phyloP scores from a whole-genome alignment of 30 jellyfish, hydroid and myxozoan species.

The Chrysaora quinquecirrha region DNA sequence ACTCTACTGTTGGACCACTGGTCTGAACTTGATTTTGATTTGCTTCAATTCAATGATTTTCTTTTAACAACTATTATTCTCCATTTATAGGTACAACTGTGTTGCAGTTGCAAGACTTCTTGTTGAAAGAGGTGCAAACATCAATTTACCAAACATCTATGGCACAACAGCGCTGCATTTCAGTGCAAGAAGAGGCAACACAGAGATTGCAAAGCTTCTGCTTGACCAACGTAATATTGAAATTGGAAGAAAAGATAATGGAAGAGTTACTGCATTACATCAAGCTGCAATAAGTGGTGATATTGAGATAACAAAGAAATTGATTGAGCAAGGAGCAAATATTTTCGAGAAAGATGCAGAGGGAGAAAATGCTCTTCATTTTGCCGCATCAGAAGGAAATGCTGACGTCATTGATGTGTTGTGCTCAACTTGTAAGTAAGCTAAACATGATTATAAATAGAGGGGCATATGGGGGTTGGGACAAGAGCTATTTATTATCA shows the following conservation, averaged over 20 bases:
- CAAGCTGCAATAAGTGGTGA: conserved; percentile 89
- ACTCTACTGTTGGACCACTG: no score
- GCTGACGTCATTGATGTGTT: conserved; percentile 55
- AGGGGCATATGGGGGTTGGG: no score
- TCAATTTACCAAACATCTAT: conserved; percentile 35
- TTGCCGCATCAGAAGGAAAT: conserved; percentile 89
- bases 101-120: conserved; percentile 72
- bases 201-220: conserved; percentile 72
- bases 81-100: conserved; percentile 83
- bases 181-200: conserved; percentile 84
- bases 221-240: conserved; percentile 49
- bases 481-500: no score
- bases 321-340: conserved; percentile 80
- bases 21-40: no score
- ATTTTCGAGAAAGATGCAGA: conserved; percentile 67
- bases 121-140: conserved; percentile 72
- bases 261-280: conserved; percentile 81
- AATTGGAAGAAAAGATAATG: conserved; percentile 66
- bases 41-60: no score
- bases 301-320: conserved; percentile 56
- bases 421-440: conserved; percentile 57
- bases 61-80: no score
- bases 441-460: no score
- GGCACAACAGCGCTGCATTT: conserved; percentile 90
- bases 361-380: conserved; percentile 80